Conservation (phyloP, 2,888 invertebrate genomes). For the Pristionchus exspectatus region DNA sequence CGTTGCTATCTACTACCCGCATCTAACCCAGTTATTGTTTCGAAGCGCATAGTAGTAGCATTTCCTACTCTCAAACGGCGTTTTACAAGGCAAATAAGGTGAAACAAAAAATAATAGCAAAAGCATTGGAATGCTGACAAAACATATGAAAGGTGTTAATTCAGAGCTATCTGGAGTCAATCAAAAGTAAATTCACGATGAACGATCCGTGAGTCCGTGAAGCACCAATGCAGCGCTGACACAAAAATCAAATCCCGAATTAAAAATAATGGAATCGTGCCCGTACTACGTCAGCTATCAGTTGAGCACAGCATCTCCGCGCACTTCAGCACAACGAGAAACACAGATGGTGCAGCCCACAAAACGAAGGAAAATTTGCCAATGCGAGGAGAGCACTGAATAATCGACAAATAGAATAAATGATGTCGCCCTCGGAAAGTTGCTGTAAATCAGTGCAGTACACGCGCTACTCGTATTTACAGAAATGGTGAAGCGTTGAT, state of each 20-base stretch:
- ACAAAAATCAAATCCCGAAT: background rate
- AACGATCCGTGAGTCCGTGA: too few species aligned
- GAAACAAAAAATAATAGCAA: background rate
- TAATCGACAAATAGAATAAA: background rate
- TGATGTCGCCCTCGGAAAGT: background rate
- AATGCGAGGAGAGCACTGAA: too few species aligned
- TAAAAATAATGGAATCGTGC: background rate
- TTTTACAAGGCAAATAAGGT: background rate
- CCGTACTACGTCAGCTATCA: too few species aligned
- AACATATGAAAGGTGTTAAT: too few species aligned
- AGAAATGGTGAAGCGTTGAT: background rate
- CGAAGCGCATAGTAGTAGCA: background rate
- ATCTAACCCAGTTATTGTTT: background rate
- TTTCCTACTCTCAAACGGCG: background rate
- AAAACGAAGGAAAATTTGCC: too few species aligned
- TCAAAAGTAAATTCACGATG: too few species aligned
- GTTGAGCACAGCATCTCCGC: too few species aligned
- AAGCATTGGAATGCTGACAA: too few species aligned
- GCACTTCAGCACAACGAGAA: too few species aligned
- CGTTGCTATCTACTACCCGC: background rate
- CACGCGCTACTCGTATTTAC: background rate
- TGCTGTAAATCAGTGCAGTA: background rate
- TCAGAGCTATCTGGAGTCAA: too few species aligned
- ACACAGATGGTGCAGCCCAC: too few species aligned
- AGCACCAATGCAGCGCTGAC: background rate